Conservation (phyloP, 1,140 invertebrate species). For the Lordiphosa collinella region DNA sequence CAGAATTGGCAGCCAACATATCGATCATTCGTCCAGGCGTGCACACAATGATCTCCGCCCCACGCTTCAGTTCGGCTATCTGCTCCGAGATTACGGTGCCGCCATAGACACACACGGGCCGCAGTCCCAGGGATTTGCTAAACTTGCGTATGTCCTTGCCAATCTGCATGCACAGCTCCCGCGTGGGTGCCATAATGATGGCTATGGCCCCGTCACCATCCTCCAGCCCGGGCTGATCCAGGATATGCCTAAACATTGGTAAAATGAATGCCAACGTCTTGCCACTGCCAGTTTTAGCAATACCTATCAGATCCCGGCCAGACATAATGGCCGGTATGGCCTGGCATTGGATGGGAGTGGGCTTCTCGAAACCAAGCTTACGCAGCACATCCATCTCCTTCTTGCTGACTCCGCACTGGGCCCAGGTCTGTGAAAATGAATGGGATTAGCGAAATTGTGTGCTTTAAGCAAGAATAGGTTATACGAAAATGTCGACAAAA, state of each 20-base stretch:
- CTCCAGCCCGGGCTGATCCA: slow-evolving; percentile 95
- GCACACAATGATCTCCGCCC: slow-evolving; percentile 99
- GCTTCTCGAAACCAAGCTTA: slow-evolving; percentile 96
- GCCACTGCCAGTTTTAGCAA: slow-evolving; percentile 99
- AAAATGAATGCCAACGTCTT: slow-evolving; percentile 99
- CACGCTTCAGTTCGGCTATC: slow-evolving; percentile 98
- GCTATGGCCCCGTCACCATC: slow-evolving; percentile 98
- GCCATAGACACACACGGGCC: slow-evolving; percentile 98
- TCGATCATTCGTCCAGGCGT: slow-evolving; percentile 99
- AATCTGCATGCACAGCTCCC: slow-evolving; percentile 99
- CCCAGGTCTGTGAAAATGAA: slow-evolving; percentile 86
- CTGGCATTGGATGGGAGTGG: slow-evolving; percentile 99
- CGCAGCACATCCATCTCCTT: slow-evolving; percentile 97
- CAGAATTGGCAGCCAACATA: slow-evolving; percentile 98
- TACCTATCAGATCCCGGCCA: slow-evolving; percentile 97
- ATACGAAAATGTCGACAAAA: no score
- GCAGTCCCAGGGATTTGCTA: slow-evolving; percentile 91
- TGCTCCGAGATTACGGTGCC: slow-evolving; percentile 90
- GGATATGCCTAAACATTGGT: slow-evolving; percentile 98
- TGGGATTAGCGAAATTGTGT: no score
- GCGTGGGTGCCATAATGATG: slow-evolving; percentile 98
- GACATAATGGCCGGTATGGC: slow-evolving; percentile 99
- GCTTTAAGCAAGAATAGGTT: no score
- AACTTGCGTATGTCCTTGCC: slow-evolving; percentile 98
- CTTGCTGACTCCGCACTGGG: slow-evolving; percentile 98